Conservation (phyloP, 2,113 vertebrate genomes). For the Ploceus nigricollis region DNA sequence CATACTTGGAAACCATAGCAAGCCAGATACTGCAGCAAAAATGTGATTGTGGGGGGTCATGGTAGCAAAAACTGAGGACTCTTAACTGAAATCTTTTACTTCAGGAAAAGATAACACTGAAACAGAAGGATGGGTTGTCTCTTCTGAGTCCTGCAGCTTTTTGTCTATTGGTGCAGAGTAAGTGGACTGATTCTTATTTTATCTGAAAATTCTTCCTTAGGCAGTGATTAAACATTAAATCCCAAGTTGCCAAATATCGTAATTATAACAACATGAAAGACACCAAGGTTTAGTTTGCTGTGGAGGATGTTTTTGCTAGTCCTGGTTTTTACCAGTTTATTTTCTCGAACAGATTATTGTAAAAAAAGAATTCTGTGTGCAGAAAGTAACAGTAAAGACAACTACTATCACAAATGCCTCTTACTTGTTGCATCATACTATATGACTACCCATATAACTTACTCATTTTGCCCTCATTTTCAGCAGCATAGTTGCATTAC, state of each 20-base stretch:
- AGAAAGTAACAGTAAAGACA: background rate
- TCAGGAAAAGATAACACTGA: slow-evolving; percentile 79
- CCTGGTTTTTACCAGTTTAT: background rate
- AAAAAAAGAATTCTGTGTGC: background rate
- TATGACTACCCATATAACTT: background rate
- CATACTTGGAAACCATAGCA: background rate
- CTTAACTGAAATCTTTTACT: slow-evolving; percentile 35
- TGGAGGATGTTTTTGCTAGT: background rate
- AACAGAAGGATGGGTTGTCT: slow-evolving; percentile 97
- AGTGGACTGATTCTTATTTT: slow-evolving; percentile 36
- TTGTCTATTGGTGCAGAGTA: slow-evolving; percentile 96
- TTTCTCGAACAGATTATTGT: background rate
- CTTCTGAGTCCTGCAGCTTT: slow-evolving; percentile 98
- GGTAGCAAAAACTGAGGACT: background rate
- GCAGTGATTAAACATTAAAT: background rate
- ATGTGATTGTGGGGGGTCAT: background rate
- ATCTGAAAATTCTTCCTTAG: background rate
- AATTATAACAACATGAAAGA: background rate
- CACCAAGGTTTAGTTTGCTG: background rate
- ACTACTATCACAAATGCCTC: background rate
- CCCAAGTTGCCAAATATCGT: background rate
- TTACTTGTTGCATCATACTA: background rate
- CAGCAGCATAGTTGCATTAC: background rate
- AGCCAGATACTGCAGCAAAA: background rate
- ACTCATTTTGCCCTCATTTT: background rate